A percentile compares a stretch with the other conserved stretches of the same genome.
phyloP scores from a whole-genome alignment of 2,888 invertebrate genomes.

The Athalia cordata region DNA sequence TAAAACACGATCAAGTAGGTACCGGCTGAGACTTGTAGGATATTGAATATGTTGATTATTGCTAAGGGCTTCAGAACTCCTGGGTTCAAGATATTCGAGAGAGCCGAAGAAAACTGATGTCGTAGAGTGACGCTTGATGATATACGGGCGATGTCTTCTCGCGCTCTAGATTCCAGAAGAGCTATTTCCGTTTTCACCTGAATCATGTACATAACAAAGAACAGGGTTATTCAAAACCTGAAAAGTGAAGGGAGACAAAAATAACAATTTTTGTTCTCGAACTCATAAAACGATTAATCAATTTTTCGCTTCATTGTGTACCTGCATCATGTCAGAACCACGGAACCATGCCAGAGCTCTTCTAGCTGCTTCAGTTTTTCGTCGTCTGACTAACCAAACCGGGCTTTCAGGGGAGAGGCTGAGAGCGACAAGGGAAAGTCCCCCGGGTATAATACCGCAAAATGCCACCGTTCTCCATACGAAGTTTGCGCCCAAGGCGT shows the following conservation, averaged over 20 bases:
- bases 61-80: slow-evolving; percentile 83
- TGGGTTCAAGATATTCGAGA: slow-evolving; percentile 74
- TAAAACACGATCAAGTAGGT: slow-evolving; percentile 88
- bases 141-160: slow-evolving; percentile 56
- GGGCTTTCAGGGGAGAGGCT: slow-evolving; percentile 84
- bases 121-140: slow-evolving; percentile 52
- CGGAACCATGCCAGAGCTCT: slow-evolving; percentile 79
- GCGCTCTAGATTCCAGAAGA: slow-evolving; percentile 57
- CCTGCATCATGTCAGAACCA: slow-evolving; percentile 75
- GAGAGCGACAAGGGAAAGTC: slow-evolving; percentile 78
- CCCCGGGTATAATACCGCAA: slow-evolving; percentile 78
- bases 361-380: slow-evolving; percentile 75
- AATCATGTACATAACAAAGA: too few species aligned
- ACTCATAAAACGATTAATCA: not conserved
- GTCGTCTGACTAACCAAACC: slow-evolving; percentile 82
- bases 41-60: slow-evolving; percentile 83
- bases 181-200: slow-evolving; percentile 62
- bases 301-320: slow-evolving; percentile 49
- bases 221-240: not conserved
- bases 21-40: slow-evolving; percentile 84
- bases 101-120: slow-evolving; percentile 52
- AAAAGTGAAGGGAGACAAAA: not conserved
- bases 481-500: slow-evolving; percentile 81
- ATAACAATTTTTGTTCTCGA: slow-evolving; percentile 1
- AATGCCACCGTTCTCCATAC: slow-evolving; percentile 84